phyloP scores from a whole-genome alignment of 2,888 invertebrate species.

The Chaetogeoica ovagalla region DNA sequence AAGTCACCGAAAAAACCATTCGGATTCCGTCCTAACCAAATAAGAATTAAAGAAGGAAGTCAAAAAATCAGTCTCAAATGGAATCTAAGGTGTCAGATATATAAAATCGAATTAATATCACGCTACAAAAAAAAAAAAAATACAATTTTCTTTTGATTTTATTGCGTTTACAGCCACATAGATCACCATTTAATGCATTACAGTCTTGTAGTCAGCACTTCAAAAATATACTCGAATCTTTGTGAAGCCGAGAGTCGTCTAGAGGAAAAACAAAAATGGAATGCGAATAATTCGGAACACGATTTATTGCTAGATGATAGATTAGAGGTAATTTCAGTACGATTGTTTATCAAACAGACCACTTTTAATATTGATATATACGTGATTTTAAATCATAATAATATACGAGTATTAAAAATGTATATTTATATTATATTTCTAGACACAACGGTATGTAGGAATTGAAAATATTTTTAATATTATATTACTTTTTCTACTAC shows the following conservation, averaged over 20 bases:
- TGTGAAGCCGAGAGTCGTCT: conserved; percentile 62
- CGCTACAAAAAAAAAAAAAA: not conserved
- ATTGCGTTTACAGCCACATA: conserved; percentile 59
- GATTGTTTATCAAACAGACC: not conserved
- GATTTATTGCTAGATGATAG: not conserved
- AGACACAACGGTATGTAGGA: not conserved
- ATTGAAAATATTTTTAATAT: not conserved
- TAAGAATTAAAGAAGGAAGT: conserved; percentile 30
- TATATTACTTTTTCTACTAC: not conserved
- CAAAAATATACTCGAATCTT: conserved; percentile 61
- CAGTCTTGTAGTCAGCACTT: conserved; percentile 63
- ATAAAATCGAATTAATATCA: not conserved
- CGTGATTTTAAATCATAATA: too few species aligned
- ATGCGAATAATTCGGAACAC: not conserved
- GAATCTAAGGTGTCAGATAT: conserved; percentile 30
- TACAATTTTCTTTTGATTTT: not conserved
- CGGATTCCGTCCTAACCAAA: not conserved
- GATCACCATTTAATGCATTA: conserved; percentile 63
- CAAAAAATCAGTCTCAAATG: conserved; percentile 15
- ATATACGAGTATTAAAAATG: too few species aligned
- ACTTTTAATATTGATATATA: not conserved
- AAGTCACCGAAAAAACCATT: not conserved
- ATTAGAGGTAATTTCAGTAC: conserved; percentile 25
- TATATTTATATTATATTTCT: not conserved
- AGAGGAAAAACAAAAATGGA: conserved; percentile 9